A percentile compares a stretch with the other conserved stretches of the same genome.
Evolutionary conservation across 2,113 vertebrate genomes (phyloP).

Genomic region (Hypomesus transpacificus): DNA sequence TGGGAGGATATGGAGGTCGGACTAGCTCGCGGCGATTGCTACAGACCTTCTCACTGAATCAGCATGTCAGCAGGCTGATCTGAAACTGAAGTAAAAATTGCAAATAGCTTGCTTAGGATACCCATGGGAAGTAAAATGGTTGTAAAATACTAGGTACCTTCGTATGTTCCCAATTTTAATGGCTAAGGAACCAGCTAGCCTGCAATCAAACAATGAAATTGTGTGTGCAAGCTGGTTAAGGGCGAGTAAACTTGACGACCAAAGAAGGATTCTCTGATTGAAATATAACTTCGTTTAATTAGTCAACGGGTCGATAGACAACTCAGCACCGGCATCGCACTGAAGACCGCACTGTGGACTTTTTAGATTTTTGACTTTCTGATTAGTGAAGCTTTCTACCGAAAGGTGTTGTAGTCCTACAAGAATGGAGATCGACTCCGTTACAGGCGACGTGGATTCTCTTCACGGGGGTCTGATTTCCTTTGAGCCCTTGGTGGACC

Average conservation of each 20-base stretch:
- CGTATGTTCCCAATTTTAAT: neutral
- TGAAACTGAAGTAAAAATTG: neutral
- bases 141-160: neutral
- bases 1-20: neutral
- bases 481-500: slow-evolving; percentile 71
- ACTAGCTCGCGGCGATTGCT: neutral
- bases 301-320: neutral
- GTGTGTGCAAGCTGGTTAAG: neutral
- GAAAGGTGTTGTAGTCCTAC: slow-evolving; percentile 52
- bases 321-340: no score
- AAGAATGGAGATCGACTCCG: slow-evolving; percentile 72
- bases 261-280: neutral
- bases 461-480: slow-evolving; percentile 68
- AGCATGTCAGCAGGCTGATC: no score
- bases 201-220: neutral
- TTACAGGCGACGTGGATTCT: slow-evolving; percentile 77
- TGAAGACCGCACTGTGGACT: slow-evolving; percentile 48
- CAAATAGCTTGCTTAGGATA: neutral
- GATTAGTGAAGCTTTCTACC: slow-evolving; percentile 13
- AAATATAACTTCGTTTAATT: neutral
- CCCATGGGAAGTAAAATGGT: neutral
- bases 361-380: slow-evolving; percentile 57
- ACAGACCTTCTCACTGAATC: neutral
- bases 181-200: no score
- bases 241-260: neutral